Evolutionary conservation across 2,113 vertebrate genomes (phyloP).

Genomic region (Callithrix jacchus): DNA sequence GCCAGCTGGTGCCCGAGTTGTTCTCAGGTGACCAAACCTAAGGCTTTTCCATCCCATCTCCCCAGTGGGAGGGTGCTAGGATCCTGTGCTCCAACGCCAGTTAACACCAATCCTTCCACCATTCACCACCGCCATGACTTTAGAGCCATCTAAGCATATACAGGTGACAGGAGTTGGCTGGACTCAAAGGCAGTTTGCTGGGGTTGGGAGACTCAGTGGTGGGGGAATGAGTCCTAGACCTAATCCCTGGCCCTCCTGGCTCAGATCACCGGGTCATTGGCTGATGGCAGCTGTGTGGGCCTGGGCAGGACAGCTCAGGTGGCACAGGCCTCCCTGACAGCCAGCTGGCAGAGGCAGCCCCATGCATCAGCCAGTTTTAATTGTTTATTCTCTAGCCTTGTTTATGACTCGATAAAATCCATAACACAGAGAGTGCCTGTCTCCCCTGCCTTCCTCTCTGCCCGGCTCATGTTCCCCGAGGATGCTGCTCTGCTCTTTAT

Average conservation of each 20-base stretch:
- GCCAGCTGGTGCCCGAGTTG: background rate
- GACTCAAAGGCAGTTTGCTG: background rate
- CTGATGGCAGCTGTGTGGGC: fast-evolving
- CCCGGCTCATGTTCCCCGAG: background rate
- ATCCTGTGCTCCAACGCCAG: fast-evolving
- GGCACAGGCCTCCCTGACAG: background rate
- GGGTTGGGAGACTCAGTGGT: fast-evolving
- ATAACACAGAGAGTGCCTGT: background rate
- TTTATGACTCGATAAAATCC: conserved; percentile 68
- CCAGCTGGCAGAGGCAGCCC: background rate
- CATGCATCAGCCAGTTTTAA: conserved; percentile 22
- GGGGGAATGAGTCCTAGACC: too few species aligned
- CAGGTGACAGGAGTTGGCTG: background rate
- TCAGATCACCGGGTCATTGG: background rate
- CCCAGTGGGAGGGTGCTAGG: background rate
- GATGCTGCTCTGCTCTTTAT: background rate
- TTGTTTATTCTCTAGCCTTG: conserved; percentile 60
- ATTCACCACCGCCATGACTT: fast-evolving
- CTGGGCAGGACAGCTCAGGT: fast-evolving
- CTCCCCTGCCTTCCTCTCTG: background rate
- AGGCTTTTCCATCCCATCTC: background rate
- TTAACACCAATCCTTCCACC: fast-evolving
- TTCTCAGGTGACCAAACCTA: background rate
- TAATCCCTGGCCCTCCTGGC: background rate
- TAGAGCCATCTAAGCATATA: background rate